phyloP scores from a whole-genome alignment of 2,888 invertebrate species.

The Hemaris fuciformis region DNA sequence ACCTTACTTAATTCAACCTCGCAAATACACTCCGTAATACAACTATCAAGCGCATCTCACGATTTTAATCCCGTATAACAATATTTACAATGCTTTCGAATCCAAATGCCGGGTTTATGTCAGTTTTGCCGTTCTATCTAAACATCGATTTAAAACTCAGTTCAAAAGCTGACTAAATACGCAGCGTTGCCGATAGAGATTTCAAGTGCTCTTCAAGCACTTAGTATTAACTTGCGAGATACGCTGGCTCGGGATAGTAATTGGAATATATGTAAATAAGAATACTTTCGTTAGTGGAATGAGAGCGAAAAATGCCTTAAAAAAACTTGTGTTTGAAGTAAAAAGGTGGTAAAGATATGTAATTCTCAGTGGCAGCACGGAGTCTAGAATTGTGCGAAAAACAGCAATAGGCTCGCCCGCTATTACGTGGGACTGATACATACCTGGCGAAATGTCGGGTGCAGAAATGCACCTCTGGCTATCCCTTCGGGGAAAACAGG shows the following conservation, averaged over 20 bases:
- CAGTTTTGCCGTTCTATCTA: background rate
- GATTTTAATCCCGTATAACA: background rate
- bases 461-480: too few species aligned
- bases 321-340: too few species aligned
- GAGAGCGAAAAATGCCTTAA: too few species aligned
- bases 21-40: background rate
- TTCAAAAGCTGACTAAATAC: conserved; percentile 4
- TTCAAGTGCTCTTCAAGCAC: background rate
- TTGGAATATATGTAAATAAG: background rate
- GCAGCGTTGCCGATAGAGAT: background rate
- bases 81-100: conserved; percentile 1
- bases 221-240: background rate
- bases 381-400: too few species aligned
- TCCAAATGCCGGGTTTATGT: background rate
- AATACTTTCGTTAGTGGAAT: background rate
- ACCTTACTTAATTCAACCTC: background rate
- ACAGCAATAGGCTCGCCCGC: too few species aligned
- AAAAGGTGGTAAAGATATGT: too few species aligned
- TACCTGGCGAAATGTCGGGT: too few species aligned
- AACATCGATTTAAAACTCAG: background rate
- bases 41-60: background rate
- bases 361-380: too few species aligned
- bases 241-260: background rate
- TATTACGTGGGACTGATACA: too few species aligned
- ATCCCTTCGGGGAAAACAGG: too few species aligned